A percentile compares a stretch with the other conserved stretches of the same genome.
These are phyloP conservation scores for Megaceryle maxima DNA, from an alignment of 2,113 vertebrate species.

Conservation along the genomic window DNA sequence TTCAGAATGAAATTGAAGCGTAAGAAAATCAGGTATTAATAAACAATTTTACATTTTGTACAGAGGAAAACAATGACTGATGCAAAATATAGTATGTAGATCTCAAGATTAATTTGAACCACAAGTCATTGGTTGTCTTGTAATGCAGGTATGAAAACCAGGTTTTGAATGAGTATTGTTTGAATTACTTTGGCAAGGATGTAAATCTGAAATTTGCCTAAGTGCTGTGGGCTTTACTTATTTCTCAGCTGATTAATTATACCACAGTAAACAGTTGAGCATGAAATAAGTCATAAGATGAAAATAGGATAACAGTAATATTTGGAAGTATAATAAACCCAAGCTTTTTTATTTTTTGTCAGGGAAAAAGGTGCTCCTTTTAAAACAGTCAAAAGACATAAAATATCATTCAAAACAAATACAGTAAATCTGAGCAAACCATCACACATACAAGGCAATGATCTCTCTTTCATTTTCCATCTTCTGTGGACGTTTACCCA, in stretches of 20 bases:
- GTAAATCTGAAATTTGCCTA: neutral
- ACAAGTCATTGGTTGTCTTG: neutral
- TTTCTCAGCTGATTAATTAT: neutral
- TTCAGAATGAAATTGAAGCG: neutral
- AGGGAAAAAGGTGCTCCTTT: neutral
- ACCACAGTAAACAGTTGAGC: neutral
- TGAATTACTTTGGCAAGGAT: neutral
- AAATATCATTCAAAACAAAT: neutral
- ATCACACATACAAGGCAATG: rapidly evolving
- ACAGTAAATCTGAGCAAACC: neutral
- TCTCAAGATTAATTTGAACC: neutral
- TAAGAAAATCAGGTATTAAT: neutral
- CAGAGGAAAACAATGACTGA: neutral
- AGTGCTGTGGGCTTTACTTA: neutral
- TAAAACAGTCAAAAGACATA: neutral
- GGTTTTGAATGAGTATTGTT: neutral
- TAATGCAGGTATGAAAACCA: neutral
- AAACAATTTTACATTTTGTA: neutral
- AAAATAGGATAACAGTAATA: neutral
- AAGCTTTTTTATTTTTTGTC: neutral
- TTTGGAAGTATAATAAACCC: neutral
- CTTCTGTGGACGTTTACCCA: neutral
- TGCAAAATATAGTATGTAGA: neutral
- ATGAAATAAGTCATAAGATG: neutral
- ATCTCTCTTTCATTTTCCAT: neutral